Evolutionary conservation across 23 tunicate species (phyloP), one percentile per base, ranked within the genome.

Genomic region (Ciona savignyi): DNA sequence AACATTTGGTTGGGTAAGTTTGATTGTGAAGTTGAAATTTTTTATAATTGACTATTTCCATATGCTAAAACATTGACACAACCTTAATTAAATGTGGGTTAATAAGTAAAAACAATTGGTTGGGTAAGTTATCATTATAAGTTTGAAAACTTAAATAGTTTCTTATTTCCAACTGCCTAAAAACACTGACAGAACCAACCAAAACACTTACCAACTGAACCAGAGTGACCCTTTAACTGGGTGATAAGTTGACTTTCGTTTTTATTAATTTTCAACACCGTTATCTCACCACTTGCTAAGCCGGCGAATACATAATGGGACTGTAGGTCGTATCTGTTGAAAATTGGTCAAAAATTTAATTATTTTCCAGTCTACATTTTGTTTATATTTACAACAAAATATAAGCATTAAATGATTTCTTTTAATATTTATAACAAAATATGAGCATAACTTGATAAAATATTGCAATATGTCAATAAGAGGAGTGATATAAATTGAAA

Each of bases 221-320:
- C 79, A 34, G 97, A 84, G 42, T 91, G 97, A 11, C 97, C 97
- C 74, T 91, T 91, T 26, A 91, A 70, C 1, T 89, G 67, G 27
- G 86, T 84, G 26, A 85, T 63, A 3, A 76, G 74, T 35, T 91
- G 75, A 29, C 86, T 67, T 62, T 80, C 82, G 67, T 72, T 72
- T 48, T 91, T 91, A 72, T 91, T 73, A 28, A 91, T 76, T 80
- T 91, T 85, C 25, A 91, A 56, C 62, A 91, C 75, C 48, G 91
- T 77, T 0, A 91, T 91, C 73, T 91, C 97, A 2, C 97, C 97
- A 62, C 84, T 91, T 27, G 86, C 30, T 34, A 91, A 77, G 25
- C 97, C 97, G 60, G 86, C 83, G 70, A 91, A 91, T 3, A 91
- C 97, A 76, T 91, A 80, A 67, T 75, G 67, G 1, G 90, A 79